A percentile compares a stretch with the other conserved stretches of the same genome.
Conservation (phyloP, 2,797 vertebrate species). For the Pipistrellus kuhlii region DNA sequence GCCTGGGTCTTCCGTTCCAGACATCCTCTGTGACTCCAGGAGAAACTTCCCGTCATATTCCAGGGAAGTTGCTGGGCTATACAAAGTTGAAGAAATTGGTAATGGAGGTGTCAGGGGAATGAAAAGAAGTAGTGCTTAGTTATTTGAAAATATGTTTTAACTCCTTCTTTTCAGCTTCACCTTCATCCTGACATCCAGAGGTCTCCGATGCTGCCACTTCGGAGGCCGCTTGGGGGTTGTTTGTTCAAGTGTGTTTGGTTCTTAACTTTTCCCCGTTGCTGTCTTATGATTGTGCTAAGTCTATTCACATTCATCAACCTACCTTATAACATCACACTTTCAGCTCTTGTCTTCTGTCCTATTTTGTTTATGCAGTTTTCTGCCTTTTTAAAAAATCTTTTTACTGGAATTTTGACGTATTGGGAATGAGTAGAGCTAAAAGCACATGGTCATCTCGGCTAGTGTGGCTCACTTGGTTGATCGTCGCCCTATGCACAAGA, state of each 20-base stretch:
- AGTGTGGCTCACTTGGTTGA: too few relatives aligned
- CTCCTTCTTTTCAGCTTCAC: not conserved
- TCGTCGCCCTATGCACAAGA: too few relatives aligned
- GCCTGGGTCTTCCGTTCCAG: not conserved
- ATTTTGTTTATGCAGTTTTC: constrained; percentile 14
- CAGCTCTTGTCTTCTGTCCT: not conserved
- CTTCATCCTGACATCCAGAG: not conserved
- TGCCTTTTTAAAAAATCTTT: not conserved
- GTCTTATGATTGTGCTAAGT: not conserved
- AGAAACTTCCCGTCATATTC: not conserved
- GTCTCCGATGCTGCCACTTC: not conserved
- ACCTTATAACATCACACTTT: not conserved
- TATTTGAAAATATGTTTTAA: not conserved
- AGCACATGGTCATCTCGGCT: not conserved
- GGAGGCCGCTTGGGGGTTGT: not conserved
- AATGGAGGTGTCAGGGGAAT: not conserved
- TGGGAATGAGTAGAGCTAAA: not conserved
- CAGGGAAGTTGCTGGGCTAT: not conserved
- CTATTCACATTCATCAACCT: not conserved
- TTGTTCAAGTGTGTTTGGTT: not conserved
- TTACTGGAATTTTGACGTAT: not conserved
- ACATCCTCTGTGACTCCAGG: not conserved
- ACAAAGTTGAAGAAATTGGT: not conserved
- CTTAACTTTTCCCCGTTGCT: not conserved
- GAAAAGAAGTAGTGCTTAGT: not conserved